A percentile compares a stretch with the other conserved stretches of the same genome.
Evolutionary conservation across 2,113 vertebrate species (phyloP).

Genomic region (Acrocephalus arundinaceus): DNA sequence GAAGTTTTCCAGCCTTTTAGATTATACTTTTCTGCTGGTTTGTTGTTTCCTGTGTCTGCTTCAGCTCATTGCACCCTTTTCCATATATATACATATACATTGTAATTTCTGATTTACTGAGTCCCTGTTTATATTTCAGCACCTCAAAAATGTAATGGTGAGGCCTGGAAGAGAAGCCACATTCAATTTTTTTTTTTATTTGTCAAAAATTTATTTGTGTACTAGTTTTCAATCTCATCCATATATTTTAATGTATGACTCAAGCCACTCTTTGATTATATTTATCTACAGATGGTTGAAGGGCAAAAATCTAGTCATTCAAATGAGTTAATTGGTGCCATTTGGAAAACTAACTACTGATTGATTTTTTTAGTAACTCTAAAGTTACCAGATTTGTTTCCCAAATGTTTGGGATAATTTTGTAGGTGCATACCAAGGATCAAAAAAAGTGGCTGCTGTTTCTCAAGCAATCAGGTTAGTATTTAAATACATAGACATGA

Average conservation of each 20-base stretch:
- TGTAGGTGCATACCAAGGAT: neutral
- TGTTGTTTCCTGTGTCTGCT: neutral
- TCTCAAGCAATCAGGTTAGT: neutral
- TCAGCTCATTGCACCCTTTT: neutral
- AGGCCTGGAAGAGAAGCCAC: neutral
- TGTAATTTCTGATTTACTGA: neutral
- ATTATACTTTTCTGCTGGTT: neutral
- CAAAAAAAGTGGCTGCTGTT: neutral
- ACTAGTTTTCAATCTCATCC: neutral
- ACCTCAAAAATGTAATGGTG: neutral
- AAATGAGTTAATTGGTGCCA: neutral
- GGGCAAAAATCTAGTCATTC: conserved; percentile 2
- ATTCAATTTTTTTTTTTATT: neutral
- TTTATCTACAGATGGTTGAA: conserved; percentile 7
- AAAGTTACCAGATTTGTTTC: neutral
- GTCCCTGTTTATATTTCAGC: neutral
- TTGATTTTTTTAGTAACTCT: neutral
- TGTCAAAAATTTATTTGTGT: neutral
- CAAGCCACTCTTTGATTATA: neutral
- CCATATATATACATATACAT: neutral
- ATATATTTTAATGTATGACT: neutral
- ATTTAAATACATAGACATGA: neutral
- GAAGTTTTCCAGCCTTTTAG: neutral
- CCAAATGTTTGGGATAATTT: neutral
- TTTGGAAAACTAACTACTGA: neutral